These are phyloP conservation scores for Caenorhabditis sp. DNA, from an alignment of 2,888 invertebrate species.

Conservation along the genomic window DNA sequence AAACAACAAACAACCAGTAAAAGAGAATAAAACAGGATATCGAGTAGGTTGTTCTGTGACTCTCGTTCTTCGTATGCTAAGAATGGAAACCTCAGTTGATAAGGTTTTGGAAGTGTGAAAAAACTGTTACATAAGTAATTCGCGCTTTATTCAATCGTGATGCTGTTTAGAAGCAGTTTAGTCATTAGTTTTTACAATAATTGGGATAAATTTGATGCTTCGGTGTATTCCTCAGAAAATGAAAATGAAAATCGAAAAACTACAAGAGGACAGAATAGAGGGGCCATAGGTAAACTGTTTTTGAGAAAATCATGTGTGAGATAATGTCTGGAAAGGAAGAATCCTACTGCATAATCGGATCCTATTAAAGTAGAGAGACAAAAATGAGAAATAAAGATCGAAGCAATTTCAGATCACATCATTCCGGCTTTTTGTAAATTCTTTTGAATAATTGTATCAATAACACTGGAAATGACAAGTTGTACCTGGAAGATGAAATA, in stretches of 20 bases:
- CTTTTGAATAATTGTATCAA: conserved; percentile 78
- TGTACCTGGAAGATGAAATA: conserved; percentile 74
- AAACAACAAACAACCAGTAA: conserved; percentile 1
- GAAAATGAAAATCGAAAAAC: too few species aligned
- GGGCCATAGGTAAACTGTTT: not conserved
- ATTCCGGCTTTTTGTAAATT: conserved; percentile 79
- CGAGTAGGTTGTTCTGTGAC: conserved; percentile 1
- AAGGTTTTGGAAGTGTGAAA: too few species aligned
- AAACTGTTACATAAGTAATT: too few species aligned
- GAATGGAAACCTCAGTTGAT: too few species aligned
- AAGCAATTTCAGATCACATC: conserved; percentile 70
- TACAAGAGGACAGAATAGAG: too few species aligned
- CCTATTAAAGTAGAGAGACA: conserved; percentile 8
- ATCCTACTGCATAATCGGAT: conserved; percentile 39
- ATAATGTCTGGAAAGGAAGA: conserved; percentile 3
- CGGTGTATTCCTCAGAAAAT: too few species aligned
- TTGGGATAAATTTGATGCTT: too few species aligned
- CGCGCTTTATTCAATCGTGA: too few species aligned
- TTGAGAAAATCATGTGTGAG: too few species aligned
- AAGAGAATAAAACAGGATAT: not conserved
- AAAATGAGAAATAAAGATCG: not conserved
- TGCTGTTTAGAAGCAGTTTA: too few species aligned
- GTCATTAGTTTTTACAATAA: too few species aligned
- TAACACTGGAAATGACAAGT: conserved; percentile 77
- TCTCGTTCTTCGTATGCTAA: too few species aligned